phyloP scores from a whole-genome alignment of 1,140 invertebrate genomes.

The Drosophila murphyi region DNA sequence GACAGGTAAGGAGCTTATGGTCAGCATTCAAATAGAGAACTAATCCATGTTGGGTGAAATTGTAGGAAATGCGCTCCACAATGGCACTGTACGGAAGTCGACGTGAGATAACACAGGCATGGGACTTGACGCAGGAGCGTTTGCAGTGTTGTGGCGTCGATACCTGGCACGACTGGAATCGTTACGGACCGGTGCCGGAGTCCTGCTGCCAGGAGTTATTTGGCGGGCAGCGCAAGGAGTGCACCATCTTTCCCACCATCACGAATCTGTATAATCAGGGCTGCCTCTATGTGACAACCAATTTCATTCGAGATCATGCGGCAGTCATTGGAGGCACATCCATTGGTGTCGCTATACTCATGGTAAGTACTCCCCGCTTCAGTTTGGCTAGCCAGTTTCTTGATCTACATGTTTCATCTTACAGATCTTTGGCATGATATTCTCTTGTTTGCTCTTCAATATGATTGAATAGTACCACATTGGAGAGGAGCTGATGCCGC shows the following conservation, averaged over 20 bases:
- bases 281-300: slow-evolving; percentile 89
- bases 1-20: slow-evolving; percentile 83
- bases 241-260: slow-evolving; percentile 86
- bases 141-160: slow-evolving; percentile 93
- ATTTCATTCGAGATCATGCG: slow-evolving; percentile 91
- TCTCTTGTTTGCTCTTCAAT: slow-evolving; percentile 90
- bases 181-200: slow-evolving; percentile 90
- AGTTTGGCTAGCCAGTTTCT: background rate
- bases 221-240: slow-evolving; percentile 88
- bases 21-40: background rate
- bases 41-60: background rate
- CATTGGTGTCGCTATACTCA: slow-evolving; percentile 91
- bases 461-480: slow-evolving; percentile 87
- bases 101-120: slow-evolving; percentile 89
- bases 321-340: slow-evolving; percentile 92
- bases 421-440: slow-evolving; percentile 88
- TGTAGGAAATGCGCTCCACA: slow-evolving; percentile 90
- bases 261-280: slow-evolving; percentile 89
- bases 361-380: slow-evolving; percentile 84
- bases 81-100: slow-evolving; percentile 89
- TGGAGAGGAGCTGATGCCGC: slow-evolving; percentile 10
- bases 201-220: slow-evolving; percentile 92
- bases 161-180: slow-evolving; percentile 91
- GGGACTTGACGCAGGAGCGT: slow-evolving; percentile 92
- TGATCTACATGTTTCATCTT: slow-evolving; percentile 10